A percentile compares a stretch with the other conserved stretches of the same genome.
These are phyloP conservation scores for Halictus ligatus DNA, from an alignment of 2,888 invertebrate species.

Conservation along the genomic window DNA sequence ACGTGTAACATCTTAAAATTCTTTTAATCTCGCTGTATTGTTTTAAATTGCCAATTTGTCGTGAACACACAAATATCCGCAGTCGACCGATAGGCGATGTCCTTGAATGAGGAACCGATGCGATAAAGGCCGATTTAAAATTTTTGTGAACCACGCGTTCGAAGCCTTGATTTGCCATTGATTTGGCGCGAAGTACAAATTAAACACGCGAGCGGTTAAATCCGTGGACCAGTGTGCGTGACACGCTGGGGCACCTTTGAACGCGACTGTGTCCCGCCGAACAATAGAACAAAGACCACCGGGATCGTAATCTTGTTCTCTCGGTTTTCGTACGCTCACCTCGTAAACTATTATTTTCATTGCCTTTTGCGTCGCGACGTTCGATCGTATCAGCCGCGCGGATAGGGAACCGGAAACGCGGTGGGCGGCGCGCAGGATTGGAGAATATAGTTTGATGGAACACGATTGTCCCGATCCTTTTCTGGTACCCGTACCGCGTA, in stretches of 20 bases:
- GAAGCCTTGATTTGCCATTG: background rate
- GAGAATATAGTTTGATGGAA: background rate
- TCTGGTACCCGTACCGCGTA: background rate
- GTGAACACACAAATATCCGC: too few species aligned
- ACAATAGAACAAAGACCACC: constrained; percentile 59
- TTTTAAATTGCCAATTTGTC: too few species aligned
- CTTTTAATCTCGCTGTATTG: too few species aligned
- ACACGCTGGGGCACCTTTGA: background rate
- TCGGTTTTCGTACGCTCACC: constrained; percentile 15
- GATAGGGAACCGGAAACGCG: constrained; percentile 1
- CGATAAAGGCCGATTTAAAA: too few species aligned
- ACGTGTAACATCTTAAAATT: too few species aligned
- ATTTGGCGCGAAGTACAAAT: background rate
- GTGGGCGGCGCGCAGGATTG: background rate
- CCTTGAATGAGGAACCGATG: too few species aligned
- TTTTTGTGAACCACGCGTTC: background rate
- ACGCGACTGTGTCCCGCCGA: background rate
- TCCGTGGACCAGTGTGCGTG: background rate
- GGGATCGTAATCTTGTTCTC: background rate
- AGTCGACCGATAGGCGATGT: too few species aligned
- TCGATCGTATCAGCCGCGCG: background rate
- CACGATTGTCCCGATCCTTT: background rate
- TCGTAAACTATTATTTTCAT: constrained; percentile 24
- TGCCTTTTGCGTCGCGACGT: background rate
- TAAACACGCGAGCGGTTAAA: background rate